Conservation (phyloP, 2,113 vertebrate species). For the Camarhynchus parvulus region DNA sequence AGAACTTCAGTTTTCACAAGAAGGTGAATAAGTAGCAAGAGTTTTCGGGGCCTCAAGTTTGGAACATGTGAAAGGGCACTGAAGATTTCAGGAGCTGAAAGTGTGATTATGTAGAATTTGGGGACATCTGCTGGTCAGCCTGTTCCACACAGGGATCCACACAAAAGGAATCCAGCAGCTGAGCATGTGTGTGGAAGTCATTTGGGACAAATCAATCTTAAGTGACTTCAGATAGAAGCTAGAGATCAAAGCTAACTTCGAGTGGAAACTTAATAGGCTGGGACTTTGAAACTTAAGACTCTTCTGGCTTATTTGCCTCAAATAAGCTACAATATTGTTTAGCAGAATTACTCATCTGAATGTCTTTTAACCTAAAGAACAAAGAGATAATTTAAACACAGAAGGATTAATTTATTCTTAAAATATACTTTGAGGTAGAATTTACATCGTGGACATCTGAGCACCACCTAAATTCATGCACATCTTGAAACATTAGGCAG, state of each 20-base stretch:
- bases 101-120: not conserved
- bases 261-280: not conserved
- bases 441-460: not conserved
- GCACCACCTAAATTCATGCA: not conserved
- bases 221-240: not conserved
- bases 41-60: not conserved
- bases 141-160: not conserved
- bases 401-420: not conserved
- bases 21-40: not conserved
- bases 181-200: rapidly evolving
- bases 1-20: not conserved
- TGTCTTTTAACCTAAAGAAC: too few species aligned
- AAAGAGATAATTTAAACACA: too few species aligned
- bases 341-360: not conserved
- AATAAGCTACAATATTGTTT: not conserved
- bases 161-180: too few species aligned
- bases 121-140: conserved; percentile 43
- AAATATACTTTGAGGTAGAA: not conserved
- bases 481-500: not conserved
- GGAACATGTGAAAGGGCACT: not conserved
- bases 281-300: not conserved
- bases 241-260: not conserved
- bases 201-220: not conserved
- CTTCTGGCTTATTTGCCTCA: not conserved
- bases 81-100: not conserved